Base-by-base conservation (phyloP, 2,113 vertebrate genomes). In the Tetrax tetrax region DNA sequence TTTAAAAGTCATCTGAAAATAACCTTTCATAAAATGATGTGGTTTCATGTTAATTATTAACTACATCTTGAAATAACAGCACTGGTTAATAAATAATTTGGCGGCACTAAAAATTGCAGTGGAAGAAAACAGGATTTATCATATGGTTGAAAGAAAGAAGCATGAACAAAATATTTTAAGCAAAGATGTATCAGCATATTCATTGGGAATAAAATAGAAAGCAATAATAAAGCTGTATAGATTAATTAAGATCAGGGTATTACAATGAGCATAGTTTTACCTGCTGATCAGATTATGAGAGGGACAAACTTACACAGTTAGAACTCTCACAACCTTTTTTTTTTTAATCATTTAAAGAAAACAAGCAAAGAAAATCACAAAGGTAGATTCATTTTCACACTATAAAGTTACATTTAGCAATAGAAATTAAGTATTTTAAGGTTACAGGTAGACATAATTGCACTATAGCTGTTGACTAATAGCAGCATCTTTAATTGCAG, bases 1-100 rank as follows among this genome's bases (percentile, higher is more conserved):
- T 94, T 90, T 41, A 66, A 45, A 95, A 91, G 79, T 86, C 64
- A 95, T 59, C 54, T 71, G 43, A 91, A 95, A 96, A 95, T 70
- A 95, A 86, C 47, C 61, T 95, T 97, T 88, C 66, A 87, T 77
- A 88, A 96, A 96, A 90, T 83, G 35, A 94, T 92, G 33, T 60
- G 56, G 45, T 93, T 97, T 84, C 65, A 48, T 80, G 65, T 90
- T 97, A 96, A 94, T 97, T 69, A 95, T 95, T 97, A 92, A 93
- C 80, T 54, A 68, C 50, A 65, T 63, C 87, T 95, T 87, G 69
- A 95, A 95, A 91, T 89, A 95, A 87, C 77, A 92, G 80, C 33
- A 64, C 17, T 64, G 64, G 70, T 82, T 88, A 91, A 57, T 95
- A 89, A 95, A 95, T 87, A 87, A 86, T 84, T 86, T 79, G 81